Percentiles rank a stretch among this genome's conserved stretches.
Conservation (phyloP, 2,888 invertebrate species). For the Glomeris marginata region DNA sequence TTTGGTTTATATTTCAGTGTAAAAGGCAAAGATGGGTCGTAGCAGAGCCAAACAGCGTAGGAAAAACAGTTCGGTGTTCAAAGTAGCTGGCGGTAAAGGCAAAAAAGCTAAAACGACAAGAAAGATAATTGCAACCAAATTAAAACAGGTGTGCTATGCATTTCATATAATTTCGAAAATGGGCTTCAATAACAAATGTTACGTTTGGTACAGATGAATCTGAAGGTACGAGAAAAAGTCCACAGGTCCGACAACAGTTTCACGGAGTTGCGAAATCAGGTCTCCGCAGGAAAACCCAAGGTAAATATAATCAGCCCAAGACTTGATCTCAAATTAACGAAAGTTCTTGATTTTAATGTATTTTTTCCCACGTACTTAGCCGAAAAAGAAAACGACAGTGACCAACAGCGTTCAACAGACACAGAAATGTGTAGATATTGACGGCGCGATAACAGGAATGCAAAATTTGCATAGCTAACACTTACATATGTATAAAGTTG, state of each 20-base stretch:
- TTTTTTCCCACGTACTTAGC: too few relatives aligned
- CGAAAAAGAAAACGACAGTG: too few relatives aligned
- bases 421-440: too few relatives aligned
- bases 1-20: not conserved
- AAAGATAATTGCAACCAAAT: slow-evolving; percentile 15
- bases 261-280: not conserved
- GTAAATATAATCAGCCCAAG: too few relatives aligned
- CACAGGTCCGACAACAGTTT: slow-evolving; percentile 5
- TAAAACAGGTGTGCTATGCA: slow-evolving; percentile 16
- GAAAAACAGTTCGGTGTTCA: slow-evolving; percentile 10
- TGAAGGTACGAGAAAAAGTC: slow-evolving; percentile 8
- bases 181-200: not conserved
- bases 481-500: too few relatives aligned
- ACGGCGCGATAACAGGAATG: too few relatives aligned
- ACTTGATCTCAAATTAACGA: too few relatives aligned
- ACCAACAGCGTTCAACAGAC: too few relatives aligned
- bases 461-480: too few relatives aligned
- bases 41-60: slow-evolving; percentile 11
- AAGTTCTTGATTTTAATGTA: too few relatives aligned
- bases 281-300: not conserved
- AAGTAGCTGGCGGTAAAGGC: slow-evolving; percentile 13
- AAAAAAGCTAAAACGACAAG: slow-evolving; percentile 16
- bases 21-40: slow-evolving; percentile 3
- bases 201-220: slow-evolving; percentile 5
- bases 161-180: not conserved